Percentiles rank a stretch among this genome's conserved stretches.
phyloP scores from a whole-genome alignment of 2,797 vertebrate genomes.

The Chaunax sp. region DNA sequence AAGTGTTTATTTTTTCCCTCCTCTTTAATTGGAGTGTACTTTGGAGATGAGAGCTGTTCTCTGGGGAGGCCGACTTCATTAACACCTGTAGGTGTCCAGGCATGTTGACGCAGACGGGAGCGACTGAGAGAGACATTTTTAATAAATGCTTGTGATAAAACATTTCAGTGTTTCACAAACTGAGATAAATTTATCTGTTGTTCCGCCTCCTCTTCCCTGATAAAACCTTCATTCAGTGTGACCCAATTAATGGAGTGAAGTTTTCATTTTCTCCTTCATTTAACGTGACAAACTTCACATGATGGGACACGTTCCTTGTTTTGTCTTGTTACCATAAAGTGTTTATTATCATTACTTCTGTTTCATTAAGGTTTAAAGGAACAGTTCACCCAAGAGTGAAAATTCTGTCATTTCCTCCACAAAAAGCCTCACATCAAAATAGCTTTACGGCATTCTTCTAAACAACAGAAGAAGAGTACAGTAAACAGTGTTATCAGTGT shows the following conservation, averaged over 20 bases:
- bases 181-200: not conserved
- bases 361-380: slow-evolving; percentile 42
- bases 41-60: slow-evolving; percentile 61
- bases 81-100: slow-evolving; percentile 62
- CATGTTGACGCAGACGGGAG: slow-evolving; percentile 10
- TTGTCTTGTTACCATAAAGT: slow-evolving; percentile 19
- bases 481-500: too few species aligned
- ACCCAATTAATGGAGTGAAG: not conserved
- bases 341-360: slow-evolving; percentile 7
- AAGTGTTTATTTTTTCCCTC: slow-evolving; percentile 45
- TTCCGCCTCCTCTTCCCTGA: not conserved
- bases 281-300: not conserved
- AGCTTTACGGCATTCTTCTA: too few species aligned
- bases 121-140: slow-evolving; percentile 1
- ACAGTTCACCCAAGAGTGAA: too few species aligned
- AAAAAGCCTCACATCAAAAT: too few species aligned
- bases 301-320: not conserved
- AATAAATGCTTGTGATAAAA: slow-evolving; percentile 4
- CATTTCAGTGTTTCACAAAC: not conserved
- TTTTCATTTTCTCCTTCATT: not conserved
- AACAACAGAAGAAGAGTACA: too few species aligned
- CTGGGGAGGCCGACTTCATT: slow-evolving; percentile 59
- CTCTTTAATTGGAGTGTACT: slow-evolving; percentile 67
- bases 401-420: too few species aligned
- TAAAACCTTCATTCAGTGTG: not conserved